Base-by-base conservation (phyloP, 2,888 invertebrate genomes). In the Lingula anatina region DNA sequence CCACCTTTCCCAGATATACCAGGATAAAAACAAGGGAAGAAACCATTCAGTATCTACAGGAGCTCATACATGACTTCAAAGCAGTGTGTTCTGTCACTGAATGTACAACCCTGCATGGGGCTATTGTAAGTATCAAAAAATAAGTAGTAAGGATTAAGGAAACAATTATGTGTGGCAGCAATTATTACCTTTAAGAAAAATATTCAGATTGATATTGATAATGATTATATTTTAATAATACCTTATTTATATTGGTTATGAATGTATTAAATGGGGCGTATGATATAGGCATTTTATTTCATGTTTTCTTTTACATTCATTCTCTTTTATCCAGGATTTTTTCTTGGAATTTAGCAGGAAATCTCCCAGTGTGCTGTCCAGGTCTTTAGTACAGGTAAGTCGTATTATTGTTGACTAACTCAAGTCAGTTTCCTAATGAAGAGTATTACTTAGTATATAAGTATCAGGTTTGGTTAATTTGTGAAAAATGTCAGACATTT, bases 1-100 rank as follows among this genome's bases (percentile, higher is more conserved):
- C 97, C 0, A 95, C 97, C 20, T 99, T 97, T 81, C 97, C 97
- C 0, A 85, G 97, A 21, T 95, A 93, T 77, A 92, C 94, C 0
- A 88, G 90, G 78, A 92, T 96, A 43, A 65, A 65, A 36, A 57
- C 61, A 26, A 54, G 70, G 12, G 78, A 81, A 45, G 90, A 90
- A 70, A 90, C 94, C 31, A 75, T 92, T 54, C 82, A 83, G 57
- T 90, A 90, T 74, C 84, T 90, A 68, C 87, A 89, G 65, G 87
- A 87, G 69, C 83, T 95, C 64, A 82, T 93, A n/a, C 83, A 85
- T 37, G 83, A 90, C 53, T 57, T 76, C 18, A 60, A 66, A 44
- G 55, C 59, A 15, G 64, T 73, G 9, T 64, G 68, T 41, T 55
- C 55, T 15, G 61, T 75, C 5, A 62, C 70, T n/a, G 63, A 69